Base-by-base conservation (phyloP, 2,888 invertebrate genomes). In the Nasonia oneida region DNA sequence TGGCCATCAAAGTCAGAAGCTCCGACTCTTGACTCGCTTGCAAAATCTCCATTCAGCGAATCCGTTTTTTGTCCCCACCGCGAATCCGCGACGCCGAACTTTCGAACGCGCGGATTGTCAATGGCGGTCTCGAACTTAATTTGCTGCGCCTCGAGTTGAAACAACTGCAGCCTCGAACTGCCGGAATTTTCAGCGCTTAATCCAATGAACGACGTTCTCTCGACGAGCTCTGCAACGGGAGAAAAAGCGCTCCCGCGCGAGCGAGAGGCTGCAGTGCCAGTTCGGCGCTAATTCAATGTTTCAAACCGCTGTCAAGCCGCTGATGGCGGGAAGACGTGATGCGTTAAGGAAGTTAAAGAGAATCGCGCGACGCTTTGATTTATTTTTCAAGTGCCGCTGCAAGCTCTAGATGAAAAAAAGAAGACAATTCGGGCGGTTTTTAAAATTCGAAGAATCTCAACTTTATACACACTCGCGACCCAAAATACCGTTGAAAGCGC, bases 211-310 rank as follows among this genome's bases (percentile, higher is more conserved):
- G 74, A 47, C 81, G 33, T 70, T 70, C 83, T 4, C 37, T 37
- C 37, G 37, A 29, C 29, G 29, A 29, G 33, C 70, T 70, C 83
- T 79, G 79, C 73, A 33, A 10, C 70, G 37, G 37, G 78, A 64
- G 88, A 86, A 67, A 87, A 88, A 87, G 78, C 83, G 76, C 33
- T 10, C 33, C 2, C 42, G 71, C 29, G 29, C 29, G 12, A 12
- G 5, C 29, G 12, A 29, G 47, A 18, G n/a, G n/a, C 29, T 29
- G 29, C 29, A 29, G 33, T 23, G 6, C 39, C 12, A 12, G 10
- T 23, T n/a, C 47, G 8, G 42, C 14, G 70, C 50, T 84, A 84
- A 79, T 85, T 85, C 75, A 73, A 82, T 61, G 61, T 82, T 82
- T 81, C 81, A 78, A 42, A 39, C 39, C 15, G 23, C 61, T 64